phyloP scores from a whole-genome alignment of 2,113 vertebrate genomes.

The Odobenus rosmarus region DNA sequence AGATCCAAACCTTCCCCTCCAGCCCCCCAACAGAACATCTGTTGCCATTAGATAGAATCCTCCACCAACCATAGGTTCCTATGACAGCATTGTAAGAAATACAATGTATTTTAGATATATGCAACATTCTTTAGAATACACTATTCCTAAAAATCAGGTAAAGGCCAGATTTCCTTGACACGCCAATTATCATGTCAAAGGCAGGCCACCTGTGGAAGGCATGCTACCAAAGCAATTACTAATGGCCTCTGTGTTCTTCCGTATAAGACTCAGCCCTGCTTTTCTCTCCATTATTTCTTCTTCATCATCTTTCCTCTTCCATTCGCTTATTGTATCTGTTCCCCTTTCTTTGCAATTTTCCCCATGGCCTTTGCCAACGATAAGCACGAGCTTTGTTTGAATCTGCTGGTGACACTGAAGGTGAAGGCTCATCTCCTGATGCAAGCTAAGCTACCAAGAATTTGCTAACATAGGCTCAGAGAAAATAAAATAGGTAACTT shows the following conservation, averaged over 20 bases:
- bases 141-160: neutral
- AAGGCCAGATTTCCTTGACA: neutral
- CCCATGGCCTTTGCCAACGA: neutral
- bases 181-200: neutral
- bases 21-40: neutral
- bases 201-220: neutral
- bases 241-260: neutral
- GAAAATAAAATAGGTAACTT: neutral
- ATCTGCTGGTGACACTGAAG: neutral
- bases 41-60: neutral
- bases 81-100: neutral
- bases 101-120: neutral
- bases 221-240: neutral
- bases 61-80: neutral
- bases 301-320: neutral
- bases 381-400: neutral
- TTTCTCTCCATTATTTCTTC: neutral
- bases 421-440: neutral
- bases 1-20: neutral
- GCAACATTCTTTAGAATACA: neutral
- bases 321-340: neutral
- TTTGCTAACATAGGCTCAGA: neutral
- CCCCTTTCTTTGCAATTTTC: neutral
- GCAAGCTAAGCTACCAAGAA: neutral
- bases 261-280: neutral